Evolutionary conservation across 2,888 invertebrate genomes (phyloP), one percentile per base, ranked within the genome.

Genomic region (Aphidius colemani): DNA sequence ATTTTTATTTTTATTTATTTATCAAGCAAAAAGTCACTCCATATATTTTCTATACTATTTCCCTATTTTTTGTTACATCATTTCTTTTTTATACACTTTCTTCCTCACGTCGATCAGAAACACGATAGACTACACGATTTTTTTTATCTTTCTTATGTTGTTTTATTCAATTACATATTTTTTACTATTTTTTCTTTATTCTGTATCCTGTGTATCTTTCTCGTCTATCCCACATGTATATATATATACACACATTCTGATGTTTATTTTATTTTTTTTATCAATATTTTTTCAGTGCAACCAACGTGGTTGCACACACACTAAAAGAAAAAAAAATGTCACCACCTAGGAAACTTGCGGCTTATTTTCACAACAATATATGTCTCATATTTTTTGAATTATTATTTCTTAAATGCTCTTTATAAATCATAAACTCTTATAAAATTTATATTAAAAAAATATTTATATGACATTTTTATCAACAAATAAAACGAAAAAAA

Each of bases 31-130:
- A 13, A 43, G 40, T 43, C 41, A 11, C 51, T 30, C 18, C 8
- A 18, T 5, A 18, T 39, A 18, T 30, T 43, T n/a, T 13, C 18
- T 11, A 11, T 3, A 41, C 11, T 64, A 51, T 51, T 10, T 55
- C 18, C 51, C 46, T 60, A 60, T 61, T 64, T 64, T 64, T 60
- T 57, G 44, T 60, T 59, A 56, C 55, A 41, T 59, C 53, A 40
- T 56, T 49, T 44, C 10, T 39, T 13, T 48, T 59, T 63, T 18
- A 11, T 57, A 40, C 57, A 10, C 18, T 13, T 50, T 50, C 43
- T 43, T 50, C 13, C 51, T 13, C 49, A 18, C 53, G 18, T 53
- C 41, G 18, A 59, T 59, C 39, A 53, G 30, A 39, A 18, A 50
- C 39, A 41, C 10, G 53, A 44, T 44, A 44, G n/a, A n/a, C n/a